Evolutionary conservation across 92 coral and sea anemone species (phyloP).

Genomic region (Plumapathes pennacea): DNA sequence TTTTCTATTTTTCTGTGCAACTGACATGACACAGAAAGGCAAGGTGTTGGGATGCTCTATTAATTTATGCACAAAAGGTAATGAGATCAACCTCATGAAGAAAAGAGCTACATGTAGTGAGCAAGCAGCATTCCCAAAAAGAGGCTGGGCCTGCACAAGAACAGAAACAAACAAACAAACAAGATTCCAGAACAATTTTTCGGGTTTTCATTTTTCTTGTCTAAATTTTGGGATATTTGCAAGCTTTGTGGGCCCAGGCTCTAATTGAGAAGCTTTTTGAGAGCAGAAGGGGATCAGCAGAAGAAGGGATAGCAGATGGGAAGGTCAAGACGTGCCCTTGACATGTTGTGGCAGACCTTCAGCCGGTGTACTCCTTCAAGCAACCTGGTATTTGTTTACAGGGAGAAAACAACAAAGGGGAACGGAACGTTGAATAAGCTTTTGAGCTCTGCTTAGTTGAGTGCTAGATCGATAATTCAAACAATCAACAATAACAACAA

Average conservation of each 20-base stretch:
- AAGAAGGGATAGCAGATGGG: conserved; percentile 44
- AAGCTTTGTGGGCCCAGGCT: neutral
- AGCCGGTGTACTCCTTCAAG: conserved; percentile 93
- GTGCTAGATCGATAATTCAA: no score
- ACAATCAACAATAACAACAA: no score
- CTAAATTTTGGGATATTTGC: neutral
- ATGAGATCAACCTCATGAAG: conserved; percentile 71
- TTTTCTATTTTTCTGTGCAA: no score
- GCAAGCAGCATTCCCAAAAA: conserved; percentile 19
- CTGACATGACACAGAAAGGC: no score
- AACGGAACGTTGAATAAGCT: conserved; percentile 66
- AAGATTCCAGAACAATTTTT: neutral
- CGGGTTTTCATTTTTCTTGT: neutral
- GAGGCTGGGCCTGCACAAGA: neutral
- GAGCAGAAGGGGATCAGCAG: conserved; percentile 81
- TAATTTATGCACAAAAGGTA: no score
- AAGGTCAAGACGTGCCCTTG: conserved; percentile 74
- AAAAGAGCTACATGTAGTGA: conserved; percentile 38
- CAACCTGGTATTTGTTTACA: conserved; percentile 81
- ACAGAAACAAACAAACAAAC: neutral
- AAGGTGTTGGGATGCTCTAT: no score
- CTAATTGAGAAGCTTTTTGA: conserved; percentile 41
- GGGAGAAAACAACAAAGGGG: conserved; percentile 92
- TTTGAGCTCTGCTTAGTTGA: no score
- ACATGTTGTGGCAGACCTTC: conserved; percentile 81